Percentiles rank a stretch among this genome's conserved stretches.
These are phyloP conservation scores for Cabera pusaria DNA, from an alignment of 2,888 invertebrate species.

Conservation along the genomic window DNA sequence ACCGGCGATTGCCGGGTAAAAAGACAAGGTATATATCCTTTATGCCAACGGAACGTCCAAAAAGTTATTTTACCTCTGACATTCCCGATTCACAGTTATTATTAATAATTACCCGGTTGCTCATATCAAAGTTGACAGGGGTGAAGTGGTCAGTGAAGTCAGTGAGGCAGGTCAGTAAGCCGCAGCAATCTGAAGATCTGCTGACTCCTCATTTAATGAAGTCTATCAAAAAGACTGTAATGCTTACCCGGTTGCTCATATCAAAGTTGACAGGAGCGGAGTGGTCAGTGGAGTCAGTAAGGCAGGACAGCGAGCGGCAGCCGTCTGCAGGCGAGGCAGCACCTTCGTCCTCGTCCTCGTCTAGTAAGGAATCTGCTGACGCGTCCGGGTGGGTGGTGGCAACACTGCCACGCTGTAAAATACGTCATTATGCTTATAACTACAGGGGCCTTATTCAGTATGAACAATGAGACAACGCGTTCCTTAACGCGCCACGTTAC, in stretches of 20 bases:
- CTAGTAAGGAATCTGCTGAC: constrained; percentile 81
- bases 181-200: constrained; percentile 89
- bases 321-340: constrained; percentile 85
- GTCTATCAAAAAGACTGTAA: no score
- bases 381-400: constrained; percentile 71
- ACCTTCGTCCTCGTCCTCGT: constrained; percentile 55
- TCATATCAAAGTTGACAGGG: constrained; percentile 96
- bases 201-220: constrained; percentile 75
- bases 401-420: constrained; percentile 59
- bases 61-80: no score
- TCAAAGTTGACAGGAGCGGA: constrained; percentile 96
- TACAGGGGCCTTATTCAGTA: no score
- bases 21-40: no score
- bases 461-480: no score
- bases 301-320: constrained; percentile 92
- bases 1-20: no score
- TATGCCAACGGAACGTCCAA: no score
- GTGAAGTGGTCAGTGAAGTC: constrained; percentile 96
- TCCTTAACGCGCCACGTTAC: no score
- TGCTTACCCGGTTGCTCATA: constrained; percentile 94
- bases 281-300: constrained; percentile 95
- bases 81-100: no score
- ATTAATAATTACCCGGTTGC: constrained; percentile 94
- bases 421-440: no score
- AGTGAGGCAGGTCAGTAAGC: constrained; percentile 92